A percentile compares a stretch with the other conserved stretches of the same genome.
Conservation (phyloP, 2,888 invertebrate genomes). For the Stenoptilia bipunctidactyla region DNA sequence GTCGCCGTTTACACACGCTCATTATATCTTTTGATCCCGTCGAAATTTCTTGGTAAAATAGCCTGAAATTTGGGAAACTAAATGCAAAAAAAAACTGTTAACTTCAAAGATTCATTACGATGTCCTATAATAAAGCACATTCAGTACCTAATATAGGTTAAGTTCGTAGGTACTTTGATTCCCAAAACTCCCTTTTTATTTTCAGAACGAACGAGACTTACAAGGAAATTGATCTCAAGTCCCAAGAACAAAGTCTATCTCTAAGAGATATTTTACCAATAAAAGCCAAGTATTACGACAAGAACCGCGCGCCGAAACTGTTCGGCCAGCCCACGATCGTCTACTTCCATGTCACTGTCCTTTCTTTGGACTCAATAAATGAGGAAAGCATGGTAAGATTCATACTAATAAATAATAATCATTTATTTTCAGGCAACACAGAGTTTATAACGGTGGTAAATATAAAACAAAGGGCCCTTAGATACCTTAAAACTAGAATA, state of each 20-base stretch:
- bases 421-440: too few species aligned
- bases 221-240: slow-evolving; percentile 56
- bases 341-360: slow-evolving; percentile 91
- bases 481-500: too few species aligned
- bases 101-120: too few species aligned
- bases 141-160: too few species aligned
- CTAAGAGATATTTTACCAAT: slow-evolving; percentile 88
- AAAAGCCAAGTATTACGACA: slow-evolving; percentile 89
- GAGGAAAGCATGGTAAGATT: slow-evolving; percentile 94
- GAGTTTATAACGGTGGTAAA: too few species aligned
- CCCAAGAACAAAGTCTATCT: slow-evolving; percentile 72
- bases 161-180: too few species aligned
- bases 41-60: too few species aligned
- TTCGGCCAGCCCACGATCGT: slow-evolving; percentile 89
- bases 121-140: too few species aligned
- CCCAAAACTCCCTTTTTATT: slow-evolving; percentile 13
- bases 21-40: too few species aligned
- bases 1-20: too few species aligned
- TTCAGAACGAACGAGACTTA: slow-evolving; percentile 54
- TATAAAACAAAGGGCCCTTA: not conserved
- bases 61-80: too few species aligned
- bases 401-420: not conserved
- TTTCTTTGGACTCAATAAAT: slow-evolving; percentile 94
- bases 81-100: too few species aligned
- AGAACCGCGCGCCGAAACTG: slow-evolving; percentile 89